These are phyloP conservation scores for Fistularia commersonii DNA, from an alignment of 2,797 vertebrate species.

Conservation along the genomic window DNA sequence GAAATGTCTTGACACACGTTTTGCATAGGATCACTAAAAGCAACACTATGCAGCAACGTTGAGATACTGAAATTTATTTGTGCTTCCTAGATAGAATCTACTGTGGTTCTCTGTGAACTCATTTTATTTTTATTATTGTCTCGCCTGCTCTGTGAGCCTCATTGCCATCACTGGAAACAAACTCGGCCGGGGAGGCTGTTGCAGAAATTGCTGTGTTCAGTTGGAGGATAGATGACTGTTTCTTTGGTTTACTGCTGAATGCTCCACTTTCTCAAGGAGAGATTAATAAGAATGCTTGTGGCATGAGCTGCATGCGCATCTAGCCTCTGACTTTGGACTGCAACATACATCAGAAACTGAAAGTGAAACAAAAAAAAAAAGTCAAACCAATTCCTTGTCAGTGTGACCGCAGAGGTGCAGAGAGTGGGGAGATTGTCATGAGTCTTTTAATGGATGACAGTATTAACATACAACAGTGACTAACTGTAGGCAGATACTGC, in stretches of 20 bases:
- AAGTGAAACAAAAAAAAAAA: constrained; percentile 27
- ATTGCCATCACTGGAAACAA: constrained; percentile 43
- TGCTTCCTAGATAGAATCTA: no score
- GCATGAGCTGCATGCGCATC: constrained; percentile 39
- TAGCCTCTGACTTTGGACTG: constrained; percentile 46
- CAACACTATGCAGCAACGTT: not conserved
- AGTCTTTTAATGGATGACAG: constrained; percentile 34
- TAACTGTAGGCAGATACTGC: constrained; percentile 27
- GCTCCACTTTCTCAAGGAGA: constrained; percentile 57
- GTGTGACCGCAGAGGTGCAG: constrained; percentile 39
- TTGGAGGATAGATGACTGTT: constrained; percentile 63
- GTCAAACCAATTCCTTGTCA: constrained; percentile 41
- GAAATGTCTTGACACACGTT: not conserved
- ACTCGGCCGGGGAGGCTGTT: constrained; percentile 42
- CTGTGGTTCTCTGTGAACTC: no score
- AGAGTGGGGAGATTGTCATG: constrained; percentile 33
- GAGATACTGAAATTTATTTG: no score
- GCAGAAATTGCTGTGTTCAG: constrained; percentile 57
- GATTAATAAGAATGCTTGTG: constrained; percentile 60
- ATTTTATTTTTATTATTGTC: constrained; percentile 12
- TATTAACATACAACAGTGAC: constrained; percentile 20
- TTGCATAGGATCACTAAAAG: not conserved
- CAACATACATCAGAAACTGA: constrained; percentile 55
- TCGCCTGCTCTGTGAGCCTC: constrained; percentile 6
- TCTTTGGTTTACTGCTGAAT: constrained; percentile 64